Evolutionary conservation across 1,140 invertebrate genomes (phyloP), one percentile per base, ranked within the genome.

Genomic region (Caenorhabditis tropicalis): DNA sequence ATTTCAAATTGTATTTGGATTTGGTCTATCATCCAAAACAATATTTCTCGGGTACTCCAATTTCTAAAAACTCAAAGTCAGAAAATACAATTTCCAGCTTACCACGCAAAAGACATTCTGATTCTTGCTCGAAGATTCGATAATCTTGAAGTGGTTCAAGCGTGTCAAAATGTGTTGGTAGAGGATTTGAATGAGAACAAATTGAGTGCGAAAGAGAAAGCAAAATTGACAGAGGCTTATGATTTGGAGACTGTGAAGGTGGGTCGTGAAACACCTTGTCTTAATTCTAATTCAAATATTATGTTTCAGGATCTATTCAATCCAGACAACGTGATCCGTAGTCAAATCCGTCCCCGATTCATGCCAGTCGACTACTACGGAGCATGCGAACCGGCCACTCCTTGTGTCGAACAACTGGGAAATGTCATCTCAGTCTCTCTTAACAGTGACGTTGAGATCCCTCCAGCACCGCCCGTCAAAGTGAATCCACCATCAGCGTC

Each of bases 171-270:
- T 31, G 65, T 74, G 33, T 19, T 74, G 15, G 7, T 74, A 6
- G 65, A 74, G 65, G 65, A 74, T 27, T 43, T 74, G 21, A 74
- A 74, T 2, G 65, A 74, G 36, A 74, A 74, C 24, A 74, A 74
- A 15, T 43, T 74, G 29, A 74, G 65, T 10, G 24, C 65, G 4
- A 74, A 74, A 36, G 36, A 74, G 2, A 74, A 46, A n/a, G n/a
- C n/a, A n/a, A 74, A 46, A 46, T 12, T 74, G 21, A 29, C 65
- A 10, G 65, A 74, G 10, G 2, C 33, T 7, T 74, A 74, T 24
- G 65, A 74, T 74, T 24, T 74, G 21, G 65, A 74, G 10, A 46
- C 36, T 21, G 36, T 43, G 24, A 74, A 21, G 36, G 65, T 74
- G 36, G 33, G 65, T 31, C n/a, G n/a, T 56, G 3, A 51, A 43